Evolutionary conservation across 1,140 invertebrate species (phyloP).

Genomic region (Drosophila fuyamai): DNA sequence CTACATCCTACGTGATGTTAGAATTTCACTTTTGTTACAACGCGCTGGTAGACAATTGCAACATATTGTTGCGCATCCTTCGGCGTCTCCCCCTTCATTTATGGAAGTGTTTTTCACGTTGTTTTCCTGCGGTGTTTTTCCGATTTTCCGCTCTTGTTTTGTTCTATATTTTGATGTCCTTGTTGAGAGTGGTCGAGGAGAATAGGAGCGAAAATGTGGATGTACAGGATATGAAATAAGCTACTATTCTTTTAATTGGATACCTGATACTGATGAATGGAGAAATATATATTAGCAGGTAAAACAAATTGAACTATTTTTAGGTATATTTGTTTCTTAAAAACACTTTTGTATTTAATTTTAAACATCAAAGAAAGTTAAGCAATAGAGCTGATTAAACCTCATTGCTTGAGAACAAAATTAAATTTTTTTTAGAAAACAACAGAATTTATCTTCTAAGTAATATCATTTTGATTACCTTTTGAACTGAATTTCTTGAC

Average conservation of each 20-base stretch:
- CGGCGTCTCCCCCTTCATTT: slow-evolving; percentile 1
- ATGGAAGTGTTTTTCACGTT: slow-evolving; percentile 26
- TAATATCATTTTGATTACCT: neutral
- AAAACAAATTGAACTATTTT: too few relatives aligned
- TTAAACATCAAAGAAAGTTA: too few relatives aligned
- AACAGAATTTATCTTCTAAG: too few relatives aligned
- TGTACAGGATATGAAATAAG: slow-evolving; percentile 13
- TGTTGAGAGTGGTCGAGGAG: slow-evolving; percentile 57
- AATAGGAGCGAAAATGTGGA: slow-evolving; percentile 11
- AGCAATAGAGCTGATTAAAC: too few relatives aligned
- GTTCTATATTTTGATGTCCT: slow-evolving; percentile 41
- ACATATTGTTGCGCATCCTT: slow-evolving; percentile 66
- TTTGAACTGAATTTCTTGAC: neutral
- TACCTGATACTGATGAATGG: neutral
- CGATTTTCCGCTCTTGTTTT: slow-evolving; percentile 27
- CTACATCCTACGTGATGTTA: slow-evolving; percentile 60
- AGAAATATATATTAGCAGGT: too few relatives aligned
- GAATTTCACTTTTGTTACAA: slow-evolving; percentile 64
- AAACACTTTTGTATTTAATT: too few relatives aligned
- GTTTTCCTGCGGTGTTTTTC: slow-evolving; percentile 2
- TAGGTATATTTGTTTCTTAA: too few relatives aligned
- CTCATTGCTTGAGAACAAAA: too few relatives aligned
- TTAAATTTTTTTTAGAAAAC: too few relatives aligned
- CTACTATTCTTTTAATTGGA: slow-evolving; percentile 7
- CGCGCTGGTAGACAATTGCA: slow-evolving; percentile 60